Evolutionary conservation across 2,888 invertebrate species (phyloP).

Genomic region (Endotricha flammealis): DNA sequence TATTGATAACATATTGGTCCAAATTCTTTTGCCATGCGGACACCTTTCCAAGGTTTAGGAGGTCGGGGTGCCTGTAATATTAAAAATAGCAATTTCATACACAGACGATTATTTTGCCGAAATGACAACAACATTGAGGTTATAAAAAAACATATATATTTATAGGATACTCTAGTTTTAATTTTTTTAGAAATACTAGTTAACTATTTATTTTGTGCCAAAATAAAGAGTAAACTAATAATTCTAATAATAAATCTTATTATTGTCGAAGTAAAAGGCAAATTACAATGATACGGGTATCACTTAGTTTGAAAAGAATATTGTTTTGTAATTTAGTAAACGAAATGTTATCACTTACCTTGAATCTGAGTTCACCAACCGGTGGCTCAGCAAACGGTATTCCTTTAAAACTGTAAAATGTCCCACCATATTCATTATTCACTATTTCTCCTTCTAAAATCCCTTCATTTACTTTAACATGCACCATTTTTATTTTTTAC

Average conservation of each 20-base stretch:
- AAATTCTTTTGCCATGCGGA: conserved; percentile 45
- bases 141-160: too few species aligned
- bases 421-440: conserved; percentile 34
- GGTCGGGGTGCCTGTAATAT: conserved; percentile 47
- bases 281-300: too few species aligned
- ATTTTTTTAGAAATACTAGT: too few species aligned
- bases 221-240: too few species aligned
- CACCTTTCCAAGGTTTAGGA: conserved; percentile 46
- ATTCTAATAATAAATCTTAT: too few species aligned
- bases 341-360: conserved; percentile 30
- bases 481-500: conserved; percentile 30
- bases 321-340: too few species aligned
- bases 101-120: too few species aligned
- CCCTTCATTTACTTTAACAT: conserved; percentile 39
- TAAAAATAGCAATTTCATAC: neutral
- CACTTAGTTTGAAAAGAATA: too few species aligned
- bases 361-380: conserved; percentile 45
- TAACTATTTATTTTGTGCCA: too few species aligned
- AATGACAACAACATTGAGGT: too few species aligned
- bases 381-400: conserved; percentile 56
- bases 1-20: conserved; percentile 45
- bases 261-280: too few species aligned
- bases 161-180: too few species aligned
- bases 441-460: conserved; percentile 39
- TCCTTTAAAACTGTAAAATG: conserved; percentile 50